Evolutionary conservation across 2,888 invertebrate species (phyloP).

Genomic region (Marasmarcha lunaedactyla): DNA sequence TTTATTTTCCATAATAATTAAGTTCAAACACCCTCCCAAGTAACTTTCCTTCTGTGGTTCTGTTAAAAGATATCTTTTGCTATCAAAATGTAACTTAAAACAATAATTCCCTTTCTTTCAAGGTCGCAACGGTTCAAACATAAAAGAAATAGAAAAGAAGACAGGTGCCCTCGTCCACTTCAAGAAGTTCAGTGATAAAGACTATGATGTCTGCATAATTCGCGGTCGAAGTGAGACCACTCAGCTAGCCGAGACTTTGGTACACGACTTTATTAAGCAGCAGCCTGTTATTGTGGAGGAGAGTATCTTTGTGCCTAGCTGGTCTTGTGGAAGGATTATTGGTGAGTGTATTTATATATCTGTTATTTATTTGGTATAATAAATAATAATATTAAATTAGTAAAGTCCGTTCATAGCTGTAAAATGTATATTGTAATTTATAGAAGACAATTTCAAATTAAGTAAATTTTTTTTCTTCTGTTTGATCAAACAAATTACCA

Average conservation of each 20-base stretch:
- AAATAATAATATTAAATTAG: no score
- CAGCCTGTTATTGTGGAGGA: conserved; percentile 77
- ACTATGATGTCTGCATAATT: conserved; percentile 77
- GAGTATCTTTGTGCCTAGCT: conserved; percentile 75
- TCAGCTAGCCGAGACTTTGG: conserved; percentile 75
- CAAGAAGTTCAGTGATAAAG: conserved; percentile 64
- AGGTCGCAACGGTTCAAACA: conserved; percentile 80
- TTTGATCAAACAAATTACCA: no score
- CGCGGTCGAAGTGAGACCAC: conserved; percentile 76
- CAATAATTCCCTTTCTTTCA: background rate
- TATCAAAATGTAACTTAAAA: no score
- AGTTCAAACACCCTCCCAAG: no score
- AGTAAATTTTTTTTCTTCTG: no score
- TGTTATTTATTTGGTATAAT: no score
- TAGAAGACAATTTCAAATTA: background rate
- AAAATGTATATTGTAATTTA: no score
- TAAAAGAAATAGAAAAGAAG: conserved; percentile 80
- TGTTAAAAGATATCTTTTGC: no score
- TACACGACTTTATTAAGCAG: conserved; percentile 77
- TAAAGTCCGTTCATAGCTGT: no score
- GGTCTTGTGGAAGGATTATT: conserved; percentile 78
- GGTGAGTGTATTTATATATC: no score
- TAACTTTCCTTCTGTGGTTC: no score
- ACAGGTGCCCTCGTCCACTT: conserved; percentile 74
- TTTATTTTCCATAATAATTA: no score